Percentiles rank a stretch among this genome's conserved stretches.
phyloP scores from a whole-genome alignment of 2,797 vertebrate species.

The Chaetodon trifasciatus region DNA sequence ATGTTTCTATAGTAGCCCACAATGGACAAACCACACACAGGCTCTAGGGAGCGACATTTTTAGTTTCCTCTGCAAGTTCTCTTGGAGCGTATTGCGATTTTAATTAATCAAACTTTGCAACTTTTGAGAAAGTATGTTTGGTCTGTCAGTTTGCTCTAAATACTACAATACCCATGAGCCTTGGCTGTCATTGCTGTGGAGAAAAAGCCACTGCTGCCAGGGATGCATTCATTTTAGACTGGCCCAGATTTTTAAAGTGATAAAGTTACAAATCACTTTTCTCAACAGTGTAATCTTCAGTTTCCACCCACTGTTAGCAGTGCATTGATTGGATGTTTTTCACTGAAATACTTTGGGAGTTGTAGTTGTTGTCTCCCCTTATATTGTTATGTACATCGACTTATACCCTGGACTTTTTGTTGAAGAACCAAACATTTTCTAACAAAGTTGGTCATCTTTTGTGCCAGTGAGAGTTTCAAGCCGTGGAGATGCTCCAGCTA shows the following conservation, averaged over 20 bases:
- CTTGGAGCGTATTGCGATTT: neutral
- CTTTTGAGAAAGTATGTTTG: neutral
- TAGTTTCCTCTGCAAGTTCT: too few relatives aligned
- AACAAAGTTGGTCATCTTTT: neutral
- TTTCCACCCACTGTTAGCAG: neutral
- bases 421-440: neutral
- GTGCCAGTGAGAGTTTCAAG: neutral
- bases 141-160: neutral
- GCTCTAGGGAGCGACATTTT: too few relatives aligned
- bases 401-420: neutral
- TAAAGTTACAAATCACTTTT: neutral
- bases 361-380: neutral
- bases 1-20: too few relatives aligned
- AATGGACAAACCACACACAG: too few relatives aligned
- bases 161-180: neutral
- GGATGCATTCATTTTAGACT: neutral
- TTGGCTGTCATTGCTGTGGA: neutral
- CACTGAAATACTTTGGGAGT: neutral
- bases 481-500: neutral
- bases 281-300: neutral
- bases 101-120: neutral
- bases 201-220: neutral
- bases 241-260: neutral
- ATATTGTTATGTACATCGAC: neutral
- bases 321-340: neutral